A percentile compares a stretch with the other conserved stretches of the same genome.
Evolutionary conservation across 2,888 invertebrate species (phyloP).

Genomic region (Heliconius erato): DNA sequence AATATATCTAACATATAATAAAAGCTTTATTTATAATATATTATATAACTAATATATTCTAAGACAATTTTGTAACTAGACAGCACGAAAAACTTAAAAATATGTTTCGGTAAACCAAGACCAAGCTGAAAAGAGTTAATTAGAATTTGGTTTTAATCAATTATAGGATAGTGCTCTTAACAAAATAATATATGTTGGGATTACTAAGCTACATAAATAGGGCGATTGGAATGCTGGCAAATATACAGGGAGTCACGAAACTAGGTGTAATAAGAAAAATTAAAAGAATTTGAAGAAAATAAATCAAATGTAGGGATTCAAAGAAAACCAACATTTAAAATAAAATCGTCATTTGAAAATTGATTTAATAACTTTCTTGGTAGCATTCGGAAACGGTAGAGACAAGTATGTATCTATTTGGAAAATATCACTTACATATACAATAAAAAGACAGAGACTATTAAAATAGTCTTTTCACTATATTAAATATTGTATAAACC

Average conservation of each 20-base stretch:
- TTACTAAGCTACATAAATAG: slow-evolving; percentile 69
- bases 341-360: slow-evolving; percentile 1
- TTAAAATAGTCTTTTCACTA: neutral
- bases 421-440: slow-evolving; percentile 15
- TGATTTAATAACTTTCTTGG: neutral
- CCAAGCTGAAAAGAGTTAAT: slow-evolving; percentile 87
- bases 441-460: neutral
- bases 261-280: slow-evolving; percentile 37
- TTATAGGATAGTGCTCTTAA: slow-evolving; percentile 79
- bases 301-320: slow-evolving; percentile 23
- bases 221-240: slow-evolving; percentile 47
- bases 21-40: slow-evolving; percentile 41
- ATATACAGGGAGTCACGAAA: slow-evolving; percentile 52
- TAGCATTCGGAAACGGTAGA: neutral
- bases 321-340: slow-evolving; percentile 31
- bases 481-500: neutral
- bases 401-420: neutral
- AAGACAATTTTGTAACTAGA: slow-evolving; percentile 42
- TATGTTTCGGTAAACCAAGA: slow-evolving; percentile 83
- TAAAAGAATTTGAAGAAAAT: slow-evolving; percentile 18
- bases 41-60: slow-evolving; percentile 38
- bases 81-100: slow-evolving; percentile 60
- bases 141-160: slow-evolving; percentile 79
- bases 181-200: slow-evolving; percentile 71
- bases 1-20: slow-evolving; percentile 42